These are phyloP conservation scores for Leptoclinus maculatus DNA, from an alignment of 2,797 vertebrate genomes.

Conservation along the genomic window DNA sequence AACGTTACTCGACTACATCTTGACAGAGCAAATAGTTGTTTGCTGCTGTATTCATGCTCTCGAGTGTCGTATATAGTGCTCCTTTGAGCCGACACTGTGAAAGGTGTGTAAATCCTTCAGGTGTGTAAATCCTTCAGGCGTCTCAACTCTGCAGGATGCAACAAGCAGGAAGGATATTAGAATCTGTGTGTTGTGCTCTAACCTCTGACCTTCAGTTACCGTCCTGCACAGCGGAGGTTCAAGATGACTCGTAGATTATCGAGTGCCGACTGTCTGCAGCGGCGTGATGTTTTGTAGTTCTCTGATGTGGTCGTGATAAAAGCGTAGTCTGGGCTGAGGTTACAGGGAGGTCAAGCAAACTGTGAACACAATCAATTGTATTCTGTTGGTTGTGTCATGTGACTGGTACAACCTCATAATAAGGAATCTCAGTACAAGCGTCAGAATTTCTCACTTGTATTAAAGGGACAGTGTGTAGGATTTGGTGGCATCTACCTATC, in stretches of 20 bases:
- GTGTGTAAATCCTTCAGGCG: neutral
- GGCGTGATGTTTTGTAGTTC: conserved; percentile 30
- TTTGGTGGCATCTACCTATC: neutral
- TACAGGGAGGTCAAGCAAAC: conserved; percentile 33
- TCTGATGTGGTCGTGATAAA: conserved; percentile 42
- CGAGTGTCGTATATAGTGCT: neutral
- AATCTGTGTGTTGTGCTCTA: conserved; percentile 33
- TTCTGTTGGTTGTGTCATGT: conserved; percentile 17
- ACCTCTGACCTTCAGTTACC: conserved; percentile 30
- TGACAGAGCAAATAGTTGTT: too few relatives aligned
- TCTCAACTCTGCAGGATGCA: conserved; percentile 18
- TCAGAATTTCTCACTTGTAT: neutral
- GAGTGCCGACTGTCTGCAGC: conserved; percentile 23
- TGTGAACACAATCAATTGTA: conserved; percentile 3
- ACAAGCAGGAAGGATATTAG: conserved; percentile 2
- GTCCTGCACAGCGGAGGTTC: conserved; percentile 26
- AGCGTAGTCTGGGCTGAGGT: conserved; percentile 12
- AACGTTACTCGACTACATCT: neutral
- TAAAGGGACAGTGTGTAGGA: neutral
- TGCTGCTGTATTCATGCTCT: too few relatives aligned
- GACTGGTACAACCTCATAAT: neutral
- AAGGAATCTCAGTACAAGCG: neutral
- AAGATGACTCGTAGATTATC: conserved; percentile 34
- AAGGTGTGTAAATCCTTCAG: neutral
- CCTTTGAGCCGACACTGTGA: neutral